These are phyloP conservation scores for Eilema griseolum DNA, from an alignment of 2,888 invertebrate species.

Conservation along the genomic window DNA sequence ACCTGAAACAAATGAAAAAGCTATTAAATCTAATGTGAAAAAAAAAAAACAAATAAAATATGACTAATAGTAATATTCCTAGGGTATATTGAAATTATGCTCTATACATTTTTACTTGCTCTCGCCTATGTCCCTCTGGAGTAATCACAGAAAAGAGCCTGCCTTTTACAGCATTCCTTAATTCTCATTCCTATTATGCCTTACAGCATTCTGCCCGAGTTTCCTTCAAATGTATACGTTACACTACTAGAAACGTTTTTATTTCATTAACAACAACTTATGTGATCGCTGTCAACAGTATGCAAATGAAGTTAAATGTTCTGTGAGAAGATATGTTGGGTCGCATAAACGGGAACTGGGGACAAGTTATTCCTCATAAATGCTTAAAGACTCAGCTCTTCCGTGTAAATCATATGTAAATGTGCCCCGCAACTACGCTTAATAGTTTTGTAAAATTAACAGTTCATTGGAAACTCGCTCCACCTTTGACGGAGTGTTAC, in stretches of 20 bases:
- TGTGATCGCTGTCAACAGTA: constrained; percentile 36
- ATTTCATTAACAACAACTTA: constrained; percentile 28
- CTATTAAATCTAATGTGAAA: neutral
- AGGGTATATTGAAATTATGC: too few species aligned
- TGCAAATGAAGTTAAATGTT: constrained; percentile 56
- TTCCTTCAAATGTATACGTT: neutral
- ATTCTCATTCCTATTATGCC: too few species aligned
- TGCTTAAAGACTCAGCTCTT: constrained; percentile 40
- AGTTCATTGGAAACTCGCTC: constrained; percentile 20
- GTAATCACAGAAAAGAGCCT: too few species aligned
- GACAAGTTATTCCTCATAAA: constrained; percentile 47
- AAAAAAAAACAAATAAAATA: neutral
- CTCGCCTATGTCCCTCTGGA: too few species aligned
- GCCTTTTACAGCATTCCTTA: too few species aligned
- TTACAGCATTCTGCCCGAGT: too few species aligned
- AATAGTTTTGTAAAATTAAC: constrained; percentile 45
- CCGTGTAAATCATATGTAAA: constrained; percentile 46
- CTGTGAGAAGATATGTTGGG: constrained; percentile 53
- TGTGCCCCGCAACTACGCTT: constrained; percentile 36
- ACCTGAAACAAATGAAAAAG: constrained; percentile 21
- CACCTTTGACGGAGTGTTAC: constrained; percentile 1
- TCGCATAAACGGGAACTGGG: constrained; percentile 32
- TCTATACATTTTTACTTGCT: too few species aligned
- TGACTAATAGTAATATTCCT: too few species aligned
- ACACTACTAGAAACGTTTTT: constrained; percentile 3